phyloP scores from a whole-genome alignment of 2,113 vertebrate species.

The Tyrannus savana region DNA sequence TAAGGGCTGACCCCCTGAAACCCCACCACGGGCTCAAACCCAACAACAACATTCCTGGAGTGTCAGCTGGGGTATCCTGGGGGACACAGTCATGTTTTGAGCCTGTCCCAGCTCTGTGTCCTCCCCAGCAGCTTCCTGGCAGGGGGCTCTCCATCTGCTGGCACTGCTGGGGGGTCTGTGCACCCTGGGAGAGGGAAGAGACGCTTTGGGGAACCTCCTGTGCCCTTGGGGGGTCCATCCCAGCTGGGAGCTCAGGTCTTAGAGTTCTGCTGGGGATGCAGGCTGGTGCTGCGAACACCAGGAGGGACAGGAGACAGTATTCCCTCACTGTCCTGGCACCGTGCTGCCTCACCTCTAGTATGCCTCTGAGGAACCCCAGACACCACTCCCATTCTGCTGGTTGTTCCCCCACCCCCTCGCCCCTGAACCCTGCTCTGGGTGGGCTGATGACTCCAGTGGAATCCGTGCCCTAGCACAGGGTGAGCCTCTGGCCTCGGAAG shows the following conservation, averaged over 20 bases:
- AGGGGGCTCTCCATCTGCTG: neutral
- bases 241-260: neutral
- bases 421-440: neutral
- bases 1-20: constrained; percentile 36
- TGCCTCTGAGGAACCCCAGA: neutral
- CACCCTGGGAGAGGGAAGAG: fast-evolving
- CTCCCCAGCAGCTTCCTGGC: neutral
- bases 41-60: fast-evolving
- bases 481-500: neutral
- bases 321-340: neutral
- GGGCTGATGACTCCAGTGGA: neutral
- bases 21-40: neutral
- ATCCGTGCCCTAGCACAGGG: neutral
- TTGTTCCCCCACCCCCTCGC: too few relatives aligned
- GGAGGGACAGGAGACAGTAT: neutral
- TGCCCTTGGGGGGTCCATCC: neutral
- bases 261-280: neutral
- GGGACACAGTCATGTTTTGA: neutral
- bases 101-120: neutral
- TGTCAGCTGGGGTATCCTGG: fast-evolving
- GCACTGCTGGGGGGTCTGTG: neutral
- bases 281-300: neutral
- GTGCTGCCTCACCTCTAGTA: neutral
- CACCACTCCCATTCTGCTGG: fast-evolving
- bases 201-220: neutral